Base-by-base conservation (phyloP, 2,888 invertebrate species). In the Athalia rosae region DNA sequence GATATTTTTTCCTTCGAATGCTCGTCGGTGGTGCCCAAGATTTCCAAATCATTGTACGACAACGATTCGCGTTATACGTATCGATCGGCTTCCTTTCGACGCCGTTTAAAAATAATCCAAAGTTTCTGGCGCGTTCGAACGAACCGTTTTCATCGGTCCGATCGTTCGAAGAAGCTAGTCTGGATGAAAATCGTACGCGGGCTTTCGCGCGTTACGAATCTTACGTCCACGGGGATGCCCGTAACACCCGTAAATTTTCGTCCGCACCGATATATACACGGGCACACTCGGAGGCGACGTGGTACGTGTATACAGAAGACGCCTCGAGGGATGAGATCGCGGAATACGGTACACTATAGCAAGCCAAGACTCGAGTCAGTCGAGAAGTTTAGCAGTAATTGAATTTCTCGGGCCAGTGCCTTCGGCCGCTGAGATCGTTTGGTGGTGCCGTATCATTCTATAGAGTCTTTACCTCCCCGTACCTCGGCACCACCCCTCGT, bases 341-440 rank as follows among this genome's bases (percentile, higher is more conserved):
- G 74, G 74, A 74, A 74, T 74, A 74, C 74, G 74, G 74, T 74
- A 74, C 69, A 81, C 63, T 67, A 77, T 77, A 78, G 80, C 79
- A 77, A 79, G 80, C 78, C 80, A 81, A 84, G 86, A 87, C 87
- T 87, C 62, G 74, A 74, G 74, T 86, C 86, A 83, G 84, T 86
- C 84, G 85, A 88, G 89, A 89, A 89, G 88, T 88, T 87, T 87
- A 86, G 87, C 87, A 85, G 88, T 88, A 89, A 89, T 89, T 89
- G 88, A 89, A 88, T 88, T 89, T 88, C 88, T 88, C 89, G 88
- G 88, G 86, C 88, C 87, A 88, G 86, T 88, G 89, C 87, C 86
- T 88, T 83, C 85, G 84, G 85, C 85, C 85, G 85, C 59, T 64
- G 79, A 79, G 82, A 80, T 81, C 81, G 78, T 82, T 71, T 78